Percentiles rank a stretch among this genome's conserved stretches.
Evolutionary conservation across 2,797 vertebrate species (phyloP).

Genomic region (Acanthis flammea): DNA sequence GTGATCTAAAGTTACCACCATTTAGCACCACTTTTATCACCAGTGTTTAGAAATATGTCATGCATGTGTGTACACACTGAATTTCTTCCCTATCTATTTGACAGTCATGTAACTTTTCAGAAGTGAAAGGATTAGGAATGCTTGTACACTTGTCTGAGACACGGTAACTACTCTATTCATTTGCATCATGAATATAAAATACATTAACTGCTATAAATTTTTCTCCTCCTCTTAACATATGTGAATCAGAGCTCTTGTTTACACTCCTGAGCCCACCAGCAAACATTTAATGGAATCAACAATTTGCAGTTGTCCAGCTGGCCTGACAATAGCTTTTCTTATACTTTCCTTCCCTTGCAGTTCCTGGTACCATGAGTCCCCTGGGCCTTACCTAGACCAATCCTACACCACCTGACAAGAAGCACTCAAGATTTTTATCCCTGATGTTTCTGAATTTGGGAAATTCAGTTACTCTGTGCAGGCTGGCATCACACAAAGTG

Average conservation of each 20-base stretch:
- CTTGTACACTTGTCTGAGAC: neutral
- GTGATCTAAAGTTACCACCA: neutral
- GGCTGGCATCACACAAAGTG: neutral
- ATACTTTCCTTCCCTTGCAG: neutral
- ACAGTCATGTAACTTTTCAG: neutral
- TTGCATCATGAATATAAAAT: neutral
- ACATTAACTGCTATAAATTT: neutral
- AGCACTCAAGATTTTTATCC: neutral
- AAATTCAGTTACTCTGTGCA: neutral
- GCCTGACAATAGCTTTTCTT: neutral
- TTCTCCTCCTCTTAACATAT: neutral
- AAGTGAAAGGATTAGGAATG: neutral
- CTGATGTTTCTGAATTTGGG: neutral
- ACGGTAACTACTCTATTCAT: neutral
- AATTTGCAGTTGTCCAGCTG: neutral
- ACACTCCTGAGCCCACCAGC: neutral
- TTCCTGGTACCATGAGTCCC: neutral
- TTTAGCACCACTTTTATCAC: neutral
- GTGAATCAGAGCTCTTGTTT: neutral
- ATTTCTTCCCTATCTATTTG: neutral
- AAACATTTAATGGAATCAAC: neutral
- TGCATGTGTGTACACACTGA: neutral
- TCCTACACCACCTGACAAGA: neutral
- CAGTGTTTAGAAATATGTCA: neutral
- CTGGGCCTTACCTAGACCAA: neutral